Evolutionary conservation across 2,888 invertebrate species (phyloP), one percentile per base, ranked within the genome.

Genomic region (Cephus rjabovi): DNA sequence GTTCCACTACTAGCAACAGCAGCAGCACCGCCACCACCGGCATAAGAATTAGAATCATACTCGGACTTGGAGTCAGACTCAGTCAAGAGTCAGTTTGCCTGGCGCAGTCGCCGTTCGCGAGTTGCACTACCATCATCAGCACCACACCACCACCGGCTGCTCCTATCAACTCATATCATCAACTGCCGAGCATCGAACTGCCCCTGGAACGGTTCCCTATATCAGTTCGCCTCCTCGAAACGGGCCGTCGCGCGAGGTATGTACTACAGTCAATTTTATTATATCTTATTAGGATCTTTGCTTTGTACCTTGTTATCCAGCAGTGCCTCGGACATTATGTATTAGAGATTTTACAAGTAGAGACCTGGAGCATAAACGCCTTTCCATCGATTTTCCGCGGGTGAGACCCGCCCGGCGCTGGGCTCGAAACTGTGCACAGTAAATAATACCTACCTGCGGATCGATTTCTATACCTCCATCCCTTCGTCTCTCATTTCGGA

Each of bases 101-200:
- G 84, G 85, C 86, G 86, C 86, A 86, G 86, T 84, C 86, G 86
- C 85, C 83, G 83, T 85, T 83, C 85, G 83, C 80, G 75, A 82
- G 79, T 83, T 83, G 81, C 82, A 83, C 83, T 81, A 80, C 75
- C 83, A 75, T 74, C 77, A 79, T 73, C 79, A 77, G 81, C 82
- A 75, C 80, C 83, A 83, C 83, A 83, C 82, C 33, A 31, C 71
- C 31, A 31, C 71, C 31, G 33, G 34, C 71, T 71, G 34, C 71
- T 34, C 31, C 71, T 33, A 71, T 71, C 71, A 56, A 71, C 71
- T 71, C 33, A 35, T 73, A 40, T 76, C 74, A 69, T 77, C 77
- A 74, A 33, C 71, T 34, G 71, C 71, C 79, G 77, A 82, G 76
- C 81, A 75, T 82, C 81, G 79, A 82, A 80, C 81, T 77, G 83